These are phyloP conservation scores for Brotula barbata DNA, from an alignment of 2,797 vertebrate genomes.

Conservation along the genomic window DNA sequence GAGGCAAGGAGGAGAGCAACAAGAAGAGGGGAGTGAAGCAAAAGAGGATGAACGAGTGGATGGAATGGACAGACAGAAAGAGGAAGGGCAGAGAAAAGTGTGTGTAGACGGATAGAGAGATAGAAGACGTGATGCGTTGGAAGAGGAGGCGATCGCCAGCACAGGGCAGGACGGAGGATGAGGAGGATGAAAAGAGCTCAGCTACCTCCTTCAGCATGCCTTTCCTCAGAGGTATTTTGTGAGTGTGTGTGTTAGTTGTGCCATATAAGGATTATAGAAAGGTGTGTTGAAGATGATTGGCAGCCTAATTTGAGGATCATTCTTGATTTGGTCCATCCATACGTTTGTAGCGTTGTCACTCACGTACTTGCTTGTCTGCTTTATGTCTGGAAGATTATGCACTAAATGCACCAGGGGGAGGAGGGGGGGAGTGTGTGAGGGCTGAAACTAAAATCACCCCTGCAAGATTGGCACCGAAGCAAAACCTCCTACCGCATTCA, in stretches of 20 bases:
- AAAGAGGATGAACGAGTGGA: slow-evolving; percentile 2
- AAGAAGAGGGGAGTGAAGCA: slow-evolving; percentile 1
- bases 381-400: too few species aligned
- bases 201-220: slow-evolving; percentile 42
- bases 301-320: too few species aligned
- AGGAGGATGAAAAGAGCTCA: slow-evolving; percentile 43
- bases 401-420: too few species aligned
- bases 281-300: too few species aligned
- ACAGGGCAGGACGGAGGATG: slow-evolving; percentile 40
- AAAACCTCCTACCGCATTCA: too few species aligned
- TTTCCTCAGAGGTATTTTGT: slow-evolving; percentile 50
- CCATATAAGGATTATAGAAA: too few species aligned
- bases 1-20: slow-evolving; percentile 2
- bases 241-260: slow-evolving; percentile 14
- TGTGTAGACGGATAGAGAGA: background rate
- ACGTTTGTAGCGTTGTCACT: too few species aligned
- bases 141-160: slow-evolving; percentile 46
- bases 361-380: too few species aligned
- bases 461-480: too few species aligned
- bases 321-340: too few species aligned
- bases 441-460: too few species aligned
- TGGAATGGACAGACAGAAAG: background rate
- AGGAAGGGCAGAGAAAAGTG: background rate
- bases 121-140: slow-evolving; percentile 50
- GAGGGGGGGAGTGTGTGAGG: too few species aligned